Percentiles rank a stretch among this genome's conserved stretches.
phyloP scores from a whole-genome alignment of 1,140 invertebrate species.

The Drosophila pseudoobscura region DNA sequence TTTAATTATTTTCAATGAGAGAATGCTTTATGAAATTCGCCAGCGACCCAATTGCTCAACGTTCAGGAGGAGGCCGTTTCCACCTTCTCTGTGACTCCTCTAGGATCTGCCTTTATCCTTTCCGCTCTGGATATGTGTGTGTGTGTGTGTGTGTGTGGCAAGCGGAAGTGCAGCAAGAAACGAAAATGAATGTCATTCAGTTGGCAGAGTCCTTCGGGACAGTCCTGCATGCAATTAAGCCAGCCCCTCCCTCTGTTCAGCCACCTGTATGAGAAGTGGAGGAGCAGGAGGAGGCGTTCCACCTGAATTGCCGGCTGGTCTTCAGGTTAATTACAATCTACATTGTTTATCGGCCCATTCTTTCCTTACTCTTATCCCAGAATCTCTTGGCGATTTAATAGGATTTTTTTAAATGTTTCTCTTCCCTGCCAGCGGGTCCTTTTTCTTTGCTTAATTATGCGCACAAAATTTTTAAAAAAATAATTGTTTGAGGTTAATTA shows the following conservation, averaged over 20 bases:
- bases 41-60: slow-evolving; percentile 53
- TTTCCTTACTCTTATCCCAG: background rate
- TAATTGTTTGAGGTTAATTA: slow-evolving; percentile 79
- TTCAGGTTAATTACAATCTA: slow-evolving; percentile 76
- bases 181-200: slow-evolving; percentile 80
- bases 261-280: background rate
- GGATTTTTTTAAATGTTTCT: slow-evolving; percentile 58
- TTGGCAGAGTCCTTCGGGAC: slow-evolving; percentile 33
- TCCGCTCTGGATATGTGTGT: slow-evolving; percentile 32
- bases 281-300: background rate
- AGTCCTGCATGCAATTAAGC: slow-evolving; percentile 72
- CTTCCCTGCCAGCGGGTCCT: background rate
- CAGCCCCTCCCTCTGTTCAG: slow-evolving; percentile 3
- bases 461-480: slow-evolving; percentile 49
- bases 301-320: slow-evolving; percentile 22
- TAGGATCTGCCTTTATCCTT: slow-evolving; percentile 55
- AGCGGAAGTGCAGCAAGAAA: slow-evolving; percentile 68
- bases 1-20: slow-evolving; percentile 78
- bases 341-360: slow-evolving; percentile 67
- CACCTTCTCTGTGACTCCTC: background rate
- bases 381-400: slow-evolving; percentile 46
- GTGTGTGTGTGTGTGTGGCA: slow-evolving; percentile 30
- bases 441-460: slow-evolving; percentile 54
- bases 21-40: slow-evolving; percentile 76
- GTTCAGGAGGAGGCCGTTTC: slow-evolving; percentile 13